These are phyloP conservation scores for Poeciliopsis infans DNA, from an alignment of 2,797 vertebrate species.

Conservation along the genomic window DNA sequence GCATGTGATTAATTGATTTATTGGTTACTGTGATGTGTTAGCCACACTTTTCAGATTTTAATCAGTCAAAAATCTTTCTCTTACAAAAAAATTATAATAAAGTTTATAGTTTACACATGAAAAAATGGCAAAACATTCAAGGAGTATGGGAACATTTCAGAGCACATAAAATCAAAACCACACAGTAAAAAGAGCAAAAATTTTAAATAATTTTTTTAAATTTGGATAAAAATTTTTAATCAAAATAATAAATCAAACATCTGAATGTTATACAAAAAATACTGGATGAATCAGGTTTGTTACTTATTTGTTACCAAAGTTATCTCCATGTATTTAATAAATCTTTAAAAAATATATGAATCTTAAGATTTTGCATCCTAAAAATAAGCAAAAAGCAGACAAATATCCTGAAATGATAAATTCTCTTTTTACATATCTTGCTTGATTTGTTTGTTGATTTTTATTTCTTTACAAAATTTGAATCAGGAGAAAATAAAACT, in stretches of 20 bases:
- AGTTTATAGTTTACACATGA: not conserved
- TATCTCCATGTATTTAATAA: too few species aligned
- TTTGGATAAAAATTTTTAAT: not conserved
- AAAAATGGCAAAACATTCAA: not conserved
- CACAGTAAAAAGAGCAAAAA: too few species aligned
- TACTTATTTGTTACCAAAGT: not conserved
- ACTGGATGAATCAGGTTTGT: not conserved
- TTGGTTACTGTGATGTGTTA: too few species aligned
- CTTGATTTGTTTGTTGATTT: not conserved
- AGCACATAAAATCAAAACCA: not conserved
- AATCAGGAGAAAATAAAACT: too few species aligned
- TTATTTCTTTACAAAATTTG: too few species aligned
- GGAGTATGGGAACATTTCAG: too few species aligned
- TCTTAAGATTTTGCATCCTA: not conserved
- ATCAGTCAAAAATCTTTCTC: not conserved
- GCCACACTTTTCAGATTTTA: too few species aligned
- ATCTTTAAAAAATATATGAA: not conserved
- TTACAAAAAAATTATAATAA: not conserved
- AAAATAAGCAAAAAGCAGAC: not conserved
- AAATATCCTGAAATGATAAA: not conserved
- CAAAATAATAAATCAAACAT: not conserved
- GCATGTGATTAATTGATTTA: too few species aligned
- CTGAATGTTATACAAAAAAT: not conserved
- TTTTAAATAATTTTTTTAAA: too few species aligned
- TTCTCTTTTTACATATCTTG: not conserved